A percentile compares a stretch with the other conserved stretches of the same genome.
Conservation (phyloP, 2,113 vertebrate genomes). For the Elaphurus davidianus region DNA sequence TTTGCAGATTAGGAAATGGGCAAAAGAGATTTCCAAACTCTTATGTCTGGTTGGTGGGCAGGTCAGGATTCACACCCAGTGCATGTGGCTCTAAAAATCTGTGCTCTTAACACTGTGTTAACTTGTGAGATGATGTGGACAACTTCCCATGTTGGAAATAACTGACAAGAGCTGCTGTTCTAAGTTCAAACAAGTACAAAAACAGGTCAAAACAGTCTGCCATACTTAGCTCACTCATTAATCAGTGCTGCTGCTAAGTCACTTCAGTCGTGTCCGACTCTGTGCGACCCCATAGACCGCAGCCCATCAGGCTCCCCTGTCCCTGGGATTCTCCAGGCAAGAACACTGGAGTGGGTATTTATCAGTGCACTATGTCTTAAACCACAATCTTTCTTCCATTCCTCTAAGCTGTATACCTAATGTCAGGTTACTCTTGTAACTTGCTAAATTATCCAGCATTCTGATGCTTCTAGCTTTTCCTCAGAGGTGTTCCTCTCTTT, state of each 20-base stretch:
- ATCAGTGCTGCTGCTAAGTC: not conserved
- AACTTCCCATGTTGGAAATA: not conserved
- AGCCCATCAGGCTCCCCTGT: not conserved
- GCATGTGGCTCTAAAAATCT: not conserved
- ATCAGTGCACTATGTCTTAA: not conserved
- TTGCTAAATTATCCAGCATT: not conserved
- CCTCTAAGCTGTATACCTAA: not conserved
- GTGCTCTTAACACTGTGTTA: not conserved
- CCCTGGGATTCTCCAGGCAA: not conserved
- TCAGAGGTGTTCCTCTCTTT: not conserved
- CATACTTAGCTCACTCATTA: not conserved
- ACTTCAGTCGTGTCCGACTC: fast-evolving
- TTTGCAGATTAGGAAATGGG: not conserved
- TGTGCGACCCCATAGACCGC: not conserved
- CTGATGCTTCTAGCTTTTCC: not conserved
- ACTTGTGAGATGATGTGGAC: not conserved
- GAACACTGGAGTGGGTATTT: not conserved
- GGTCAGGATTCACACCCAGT: not conserved
- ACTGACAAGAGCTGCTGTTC: not conserved
- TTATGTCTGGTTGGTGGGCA: not conserved
- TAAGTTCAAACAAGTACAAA: not conserved
- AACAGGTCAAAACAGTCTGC: not conserved
- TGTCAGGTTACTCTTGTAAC: not conserved
- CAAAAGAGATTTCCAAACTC: not conserved
- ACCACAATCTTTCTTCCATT: not conserved